These are phyloP conservation scores for Tetragonisca angustula DNA, from an alignment of 2,888 invertebrate species.

Conservation along the genomic window DNA sequence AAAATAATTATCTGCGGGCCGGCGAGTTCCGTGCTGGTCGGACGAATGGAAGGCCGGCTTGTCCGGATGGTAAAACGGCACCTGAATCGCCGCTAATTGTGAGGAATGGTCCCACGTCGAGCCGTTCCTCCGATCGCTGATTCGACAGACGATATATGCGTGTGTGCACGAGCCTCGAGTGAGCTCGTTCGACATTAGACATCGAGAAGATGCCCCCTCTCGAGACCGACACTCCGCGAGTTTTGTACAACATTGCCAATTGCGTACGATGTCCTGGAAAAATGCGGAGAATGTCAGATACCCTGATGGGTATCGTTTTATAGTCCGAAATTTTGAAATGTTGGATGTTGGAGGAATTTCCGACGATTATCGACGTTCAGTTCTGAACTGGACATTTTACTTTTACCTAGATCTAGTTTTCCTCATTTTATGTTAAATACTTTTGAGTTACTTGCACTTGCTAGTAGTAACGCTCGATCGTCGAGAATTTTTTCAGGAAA, in stretches of 20 bases:
- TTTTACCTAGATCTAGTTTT: neutral
- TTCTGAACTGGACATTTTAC: neutral
- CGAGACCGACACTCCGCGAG: neutral
- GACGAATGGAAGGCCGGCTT: slow-evolving; percentile 47
- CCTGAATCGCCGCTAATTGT: slow-evolving; percentile 76
- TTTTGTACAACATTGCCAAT: neutral
- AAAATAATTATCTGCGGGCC: slow-evolving; percentile 72
- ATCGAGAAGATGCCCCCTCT: slow-evolving; percentile 15
- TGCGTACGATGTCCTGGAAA: neutral
- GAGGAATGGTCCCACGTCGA: slow-evolving; percentile 73
- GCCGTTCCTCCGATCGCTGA: slow-evolving; percentile 64
- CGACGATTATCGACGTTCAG: neutral
- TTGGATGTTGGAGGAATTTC: neutral
- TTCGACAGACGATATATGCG: slow-evolving; percentile 70
- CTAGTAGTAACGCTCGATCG: neutral
- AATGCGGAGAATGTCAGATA: neutral
- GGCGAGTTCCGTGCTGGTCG: slow-evolving; percentile 51
- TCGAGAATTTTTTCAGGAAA: neutral
- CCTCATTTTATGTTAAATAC: neutral
- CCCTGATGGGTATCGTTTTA: neutral
- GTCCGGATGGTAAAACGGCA: slow-evolving; percentile 61
- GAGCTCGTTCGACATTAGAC: slow-evolving; percentile 47
- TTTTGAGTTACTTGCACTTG: neutral
- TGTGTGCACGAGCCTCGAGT: slow-evolving; percentile 15
- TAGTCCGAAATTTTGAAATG: neutral